A percentile compares a stretch with the other conserved stretches of the same genome.
These are phyloP conservation scores for Odontocolon sp. DNA, from an alignment of 2,888 invertebrate genomes.

Conservation along the genomic window DNA sequence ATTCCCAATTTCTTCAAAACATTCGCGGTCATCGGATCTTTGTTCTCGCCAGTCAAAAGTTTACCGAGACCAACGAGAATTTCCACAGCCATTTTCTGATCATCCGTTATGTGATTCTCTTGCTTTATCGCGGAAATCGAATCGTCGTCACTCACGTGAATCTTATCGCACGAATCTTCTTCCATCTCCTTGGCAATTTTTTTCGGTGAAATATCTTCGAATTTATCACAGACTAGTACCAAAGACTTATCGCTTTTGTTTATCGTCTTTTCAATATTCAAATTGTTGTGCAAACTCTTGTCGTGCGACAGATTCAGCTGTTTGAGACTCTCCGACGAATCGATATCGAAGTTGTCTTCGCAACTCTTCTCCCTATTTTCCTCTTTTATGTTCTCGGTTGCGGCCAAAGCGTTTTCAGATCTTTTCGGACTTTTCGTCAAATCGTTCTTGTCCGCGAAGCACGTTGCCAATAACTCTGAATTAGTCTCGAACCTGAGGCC, in stretches of 20 bases:
- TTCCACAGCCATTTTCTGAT: conserved; percentile 66
- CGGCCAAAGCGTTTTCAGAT: conserved; percentile 16
- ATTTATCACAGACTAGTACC: conserved; percentile 44
- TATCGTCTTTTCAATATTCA: conserved; percentile 58
- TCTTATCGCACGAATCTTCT: conserved; percentile 24
- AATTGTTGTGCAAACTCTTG: conserved; percentile 48
- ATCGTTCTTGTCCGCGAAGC: conserved; percentile 42
- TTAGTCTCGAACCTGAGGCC: conserved; percentile 73
- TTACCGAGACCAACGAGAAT: conserved; percentile 69
- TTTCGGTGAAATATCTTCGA: conserved; percentile 31
- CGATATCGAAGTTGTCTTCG: conserved; percentile 58
- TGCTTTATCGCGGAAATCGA: conserved; percentile 30
- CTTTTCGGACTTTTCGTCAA: conserved; percentile 55
- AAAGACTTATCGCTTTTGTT: conserved; percentile 63
- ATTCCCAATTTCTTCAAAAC: conserved; percentile 69
- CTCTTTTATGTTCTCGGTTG: conserved; percentile 45
- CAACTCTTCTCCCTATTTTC: conserved; percentile 59
- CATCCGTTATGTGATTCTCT: conserved; percentile 47
- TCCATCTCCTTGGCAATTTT: background rate
- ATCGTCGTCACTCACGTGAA: conserved; percentile 33
- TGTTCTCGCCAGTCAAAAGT: conserved; percentile 65
- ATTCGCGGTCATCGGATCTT: conserved; percentile 62
- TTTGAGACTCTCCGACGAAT: conserved; percentile 49
- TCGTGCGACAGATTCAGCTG: conserved; percentile 37
- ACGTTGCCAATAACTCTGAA: conserved; percentile 70